phyloP scores from a whole-genome alignment of 2,113 vertebrate species.

The Chlamydotis undulata region DNA sequence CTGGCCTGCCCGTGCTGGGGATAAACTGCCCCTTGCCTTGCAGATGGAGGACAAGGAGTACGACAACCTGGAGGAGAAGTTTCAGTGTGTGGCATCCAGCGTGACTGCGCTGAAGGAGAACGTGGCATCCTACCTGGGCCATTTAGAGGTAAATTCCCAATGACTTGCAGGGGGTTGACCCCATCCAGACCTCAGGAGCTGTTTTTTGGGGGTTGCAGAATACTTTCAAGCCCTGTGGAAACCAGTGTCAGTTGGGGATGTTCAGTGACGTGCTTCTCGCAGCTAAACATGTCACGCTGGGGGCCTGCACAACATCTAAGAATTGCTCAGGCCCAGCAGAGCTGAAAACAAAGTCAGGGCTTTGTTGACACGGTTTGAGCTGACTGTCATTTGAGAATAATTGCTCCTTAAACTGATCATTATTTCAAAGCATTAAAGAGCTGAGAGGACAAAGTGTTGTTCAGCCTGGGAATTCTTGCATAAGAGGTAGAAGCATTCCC shows the following conservation, averaged over 20 bases:
- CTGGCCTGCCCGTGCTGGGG: neutral
- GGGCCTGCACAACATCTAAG: neutral
- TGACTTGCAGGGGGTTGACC: neutral
- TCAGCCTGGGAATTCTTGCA: neutral
- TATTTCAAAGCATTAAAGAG: neutral
- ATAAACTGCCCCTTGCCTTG: neutral
- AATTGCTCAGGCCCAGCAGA: neutral
- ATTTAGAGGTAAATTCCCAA: slow-evolving; percentile 81
- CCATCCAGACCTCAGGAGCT: neutral
- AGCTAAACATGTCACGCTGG: neutral
- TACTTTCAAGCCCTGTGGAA: neutral
- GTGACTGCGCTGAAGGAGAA: slow-evolving; percentile 84
- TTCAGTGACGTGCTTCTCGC: neutral
- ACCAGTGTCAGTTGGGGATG: neutral
- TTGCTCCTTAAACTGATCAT: neutral
- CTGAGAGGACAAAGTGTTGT: neutral
- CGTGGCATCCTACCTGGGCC: slow-evolving; percentile 77
- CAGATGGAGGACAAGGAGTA: slow-evolving; percentile 91
- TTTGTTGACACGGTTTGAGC: neutral
- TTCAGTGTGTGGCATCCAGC: slow-evolving; percentile 82
- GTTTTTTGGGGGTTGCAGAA: neutral
- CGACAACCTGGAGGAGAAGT: slow-evolving; percentile 83
- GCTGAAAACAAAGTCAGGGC: neutral
- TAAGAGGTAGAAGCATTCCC: neutral
- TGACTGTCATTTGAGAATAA: neutral